phyloP scores from a whole-genome alignment of 2,797 vertebrate species.

The Melanotaenia parkinsoni region DNA sequence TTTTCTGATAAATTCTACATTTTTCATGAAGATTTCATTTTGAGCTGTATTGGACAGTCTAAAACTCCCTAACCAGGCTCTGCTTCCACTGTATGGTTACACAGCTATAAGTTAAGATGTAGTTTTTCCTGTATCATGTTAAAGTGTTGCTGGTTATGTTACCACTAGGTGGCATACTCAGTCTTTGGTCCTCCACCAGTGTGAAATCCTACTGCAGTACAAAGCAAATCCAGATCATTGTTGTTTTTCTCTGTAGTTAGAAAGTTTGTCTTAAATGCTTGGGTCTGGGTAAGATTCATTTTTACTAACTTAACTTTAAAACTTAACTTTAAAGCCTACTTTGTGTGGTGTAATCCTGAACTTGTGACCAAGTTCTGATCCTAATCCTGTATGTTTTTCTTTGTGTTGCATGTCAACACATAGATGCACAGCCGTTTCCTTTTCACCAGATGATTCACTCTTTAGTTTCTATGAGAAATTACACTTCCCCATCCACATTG shows the following conservation, averaged over 20 bases:
- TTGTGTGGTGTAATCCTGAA: slow-evolving; percentile 19
- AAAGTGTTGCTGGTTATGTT: background rate
- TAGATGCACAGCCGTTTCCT: slow-evolving; percentile 28
- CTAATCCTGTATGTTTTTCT: slow-evolving; percentile 7
- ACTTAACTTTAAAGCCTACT: too few species aligned
- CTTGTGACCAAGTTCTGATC: slow-evolving; percentile 10
- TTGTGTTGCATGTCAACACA: slow-evolving; percentile 11
- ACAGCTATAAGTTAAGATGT: background rate
- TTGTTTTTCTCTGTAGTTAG: background rate
- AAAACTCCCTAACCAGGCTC: background rate
- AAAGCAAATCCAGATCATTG: slow-evolving; percentile 4
- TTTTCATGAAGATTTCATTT: background rate
- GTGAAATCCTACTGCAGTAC: background rate
- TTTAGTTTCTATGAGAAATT: slow-evolving; percentile 1
- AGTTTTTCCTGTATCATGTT: background rate
- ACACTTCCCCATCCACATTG: slow-evolving; percentile 35
- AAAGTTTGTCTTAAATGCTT: background rate
- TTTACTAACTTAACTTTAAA: slow-evolving; percentile 10
- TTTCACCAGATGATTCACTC: slow-evolving; percentile 28
- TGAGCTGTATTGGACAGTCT: background rate
- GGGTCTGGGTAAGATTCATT: background rate
- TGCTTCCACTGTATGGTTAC: background rate
- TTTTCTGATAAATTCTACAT: background rate
- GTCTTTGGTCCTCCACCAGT: slow-evolving; percentile 12
- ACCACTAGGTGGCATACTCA: slow-evolving; percentile 61